Evolutionary conservation across 1,140 invertebrate genomes (phyloP), one percentile per base, ranked within the genome.

Genomic region (Diabrotica virgifera): DNA sequence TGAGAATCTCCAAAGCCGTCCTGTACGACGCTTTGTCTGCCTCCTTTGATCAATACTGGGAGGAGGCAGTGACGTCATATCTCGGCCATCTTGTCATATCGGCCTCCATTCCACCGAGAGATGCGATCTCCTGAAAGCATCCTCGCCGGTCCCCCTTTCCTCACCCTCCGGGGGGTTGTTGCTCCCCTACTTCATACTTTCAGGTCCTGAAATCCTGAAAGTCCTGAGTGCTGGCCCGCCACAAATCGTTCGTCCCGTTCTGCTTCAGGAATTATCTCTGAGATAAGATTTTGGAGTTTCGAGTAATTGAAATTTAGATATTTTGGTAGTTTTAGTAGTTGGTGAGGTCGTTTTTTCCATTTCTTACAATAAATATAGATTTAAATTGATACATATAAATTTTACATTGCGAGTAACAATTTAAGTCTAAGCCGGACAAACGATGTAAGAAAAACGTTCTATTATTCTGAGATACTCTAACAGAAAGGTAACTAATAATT

Each of bases 21-120:
- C 40, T 46, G 40, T 46, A 46, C 40, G 52, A 13, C 51, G 60
- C 60, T 62, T 62, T 62, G 60, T 62, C 60, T 62, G 60, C 46
- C n/a, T 72, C 70, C 71, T 68, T 46, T 72, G 72, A 76, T 76
- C 75, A 74, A 76, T 76, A 76, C 75, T 66, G 67, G 67, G 68
- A 69, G 67, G 70, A 67, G 71, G 75, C 69, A 65, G 74, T 75
- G 75, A 76, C 75, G 75, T 76, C 75, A 75, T 76, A 76, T 76
- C 75, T 76, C 75, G 75, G 75, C 75, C 75, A 76, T 76, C 75
- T 76, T 76, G 75, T 76, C 75, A 76, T 76, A 76, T 76, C 75
- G 74, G 72, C 62, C 67, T 68, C 74, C 72, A 71, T 74, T 73
- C n/a, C 69, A 64, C 65, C 62, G 68, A 74, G 72, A 72, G 70